Evolutionary conservation across 2,113 vertebrate genomes (phyloP), one percentile per base, ranked within the genome.

Genomic region (Sterna hirundo): DNA sequence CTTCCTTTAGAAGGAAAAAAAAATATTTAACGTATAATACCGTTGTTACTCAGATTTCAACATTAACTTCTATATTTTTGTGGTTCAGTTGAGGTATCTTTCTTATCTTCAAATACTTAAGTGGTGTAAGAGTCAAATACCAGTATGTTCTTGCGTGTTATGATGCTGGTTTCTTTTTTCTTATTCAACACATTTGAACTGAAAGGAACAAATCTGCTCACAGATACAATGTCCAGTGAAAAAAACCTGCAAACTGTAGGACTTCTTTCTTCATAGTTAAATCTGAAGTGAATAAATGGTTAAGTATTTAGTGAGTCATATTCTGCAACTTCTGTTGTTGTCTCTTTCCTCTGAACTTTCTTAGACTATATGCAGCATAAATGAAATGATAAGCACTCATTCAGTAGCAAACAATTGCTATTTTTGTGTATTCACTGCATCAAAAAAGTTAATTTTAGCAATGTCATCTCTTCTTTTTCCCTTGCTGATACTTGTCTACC

Each of bases 191-290:
- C 9, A 5, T 70, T 34, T 66, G 20, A 86, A 42, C 44, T 81
- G 30, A 77, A 65, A 72, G 54, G 51, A 87, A 44, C 12, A 60
- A 68, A 77, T 72, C 19, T 42, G 4, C 22, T 78, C 12, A 11
- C 23, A 65, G 69, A 52, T 57, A 40, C 6, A 44, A 32, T 29
- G 17, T n/a, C 51, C 47, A 62, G 11, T 60, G 49, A 17, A 75
- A 69, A 57, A 30, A 46, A 32, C 1, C 19, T 54, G 29, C 2
- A 0, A 71, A 11, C 13, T 55, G 1, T 2, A 64, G 13, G 8
- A 52, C 47, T 66, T 93, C 47, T 66, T 93, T 83, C 34, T 44
- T 54, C 5, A 6, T 62, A 52, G 61, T 75, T 78, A 55, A 81
- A 47, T 61, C 17, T 75, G 52, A 83, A 90, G 51, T 52, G 82